Percentiles rank a stretch among this genome's conserved stretches.
Conservation (phyloP, 2,888 invertebrate species). For the Chymomyza amoena region DNA sequence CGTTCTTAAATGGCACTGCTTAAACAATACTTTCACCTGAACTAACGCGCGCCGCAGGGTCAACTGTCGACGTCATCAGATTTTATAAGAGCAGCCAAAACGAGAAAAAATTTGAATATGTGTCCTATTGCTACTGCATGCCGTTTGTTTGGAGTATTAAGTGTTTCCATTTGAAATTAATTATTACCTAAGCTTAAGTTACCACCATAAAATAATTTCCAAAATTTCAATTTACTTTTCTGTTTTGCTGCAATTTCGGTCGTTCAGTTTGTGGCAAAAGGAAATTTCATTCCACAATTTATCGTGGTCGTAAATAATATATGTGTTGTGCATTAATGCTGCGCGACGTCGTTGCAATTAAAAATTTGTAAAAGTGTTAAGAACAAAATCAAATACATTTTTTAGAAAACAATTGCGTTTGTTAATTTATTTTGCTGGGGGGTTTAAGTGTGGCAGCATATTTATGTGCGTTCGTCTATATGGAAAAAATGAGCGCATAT, state of each 20-base stretch:
- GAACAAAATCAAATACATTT: slow-evolving; percentile 56
- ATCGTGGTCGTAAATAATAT: slow-evolving; percentile 53
- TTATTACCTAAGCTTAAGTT: slow-evolving; percentile 67
- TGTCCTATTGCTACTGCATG: slow-evolving; percentile 44
- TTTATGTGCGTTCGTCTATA: background rate
- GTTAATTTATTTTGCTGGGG: too few relatives aligned
- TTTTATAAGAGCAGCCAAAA: slow-evolving; percentile 50
- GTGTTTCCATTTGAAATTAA: slow-evolving; percentile 69
- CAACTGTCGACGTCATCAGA: slow-evolving; percentile 71
- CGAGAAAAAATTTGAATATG: slow-evolving; percentile 30
- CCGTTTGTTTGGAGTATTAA: slow-evolving; percentile 52
- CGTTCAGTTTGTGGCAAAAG: slow-evolving; percentile 22
- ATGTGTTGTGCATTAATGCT: slow-evolving; percentile 30
- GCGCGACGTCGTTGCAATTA: slow-evolving; percentile 16
- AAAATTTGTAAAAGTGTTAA: slow-evolving; percentile 42
- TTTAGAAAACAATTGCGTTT: slow-evolving; percentile 24
- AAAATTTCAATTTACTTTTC: slow-evolving; percentile 32
- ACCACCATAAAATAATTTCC: slow-evolving; percentile 56
- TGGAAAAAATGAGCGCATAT: background rate
- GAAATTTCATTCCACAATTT: slow-evolving; percentile 70
- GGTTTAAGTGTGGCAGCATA: background rate
- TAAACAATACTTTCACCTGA: slow-evolving; percentile 67
- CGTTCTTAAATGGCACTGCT: slow-evolving; percentile 82
- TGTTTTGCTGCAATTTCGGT: background rate
- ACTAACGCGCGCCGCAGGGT: slow-evolving; percentile 45